Evolutionary conservation across 1,140 invertebrate genomes (phyloP), one percentile per base, ranked within the genome.

Genomic region (Neelides sp.): DNA sequence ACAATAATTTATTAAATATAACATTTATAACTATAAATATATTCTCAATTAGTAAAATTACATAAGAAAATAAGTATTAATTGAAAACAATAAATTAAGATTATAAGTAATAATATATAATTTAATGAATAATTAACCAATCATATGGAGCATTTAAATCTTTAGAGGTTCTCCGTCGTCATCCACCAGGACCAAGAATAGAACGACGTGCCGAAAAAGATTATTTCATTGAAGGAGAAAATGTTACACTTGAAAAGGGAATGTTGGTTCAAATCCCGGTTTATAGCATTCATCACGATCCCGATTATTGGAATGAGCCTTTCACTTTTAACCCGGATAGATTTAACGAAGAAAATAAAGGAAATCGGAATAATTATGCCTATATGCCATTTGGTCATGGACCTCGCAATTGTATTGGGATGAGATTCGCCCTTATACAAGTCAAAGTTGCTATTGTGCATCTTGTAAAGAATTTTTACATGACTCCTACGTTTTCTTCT

Each of bases 281-380:
- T n/a, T 67, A 71, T 52, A 72, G 71, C 1, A 58, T 78, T 3
- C 78, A 80, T 46, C 68, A 68, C 13, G 79, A 87, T 64, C 67
- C 73, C 1, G 62, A 76, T 36, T 74, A 78, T 58, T 90, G 77
- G 57, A 72, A 76, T 13, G 69, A 86, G 34, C 80, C 85, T 0
- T 69, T 78, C 4, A 63, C 63, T 7, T 91, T 80, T 63, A 73
- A 78, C 61, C 87, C 87, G 0, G 79, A 85, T 37, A 69, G 85
- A 55, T 87, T 86, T 66, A 66, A 63, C 1, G 69, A 74, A 4
- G 68, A 67, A 46, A 68, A 69, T 8, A 66, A 67, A 17, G 54
- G 57, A 3, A 62, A 72, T 22, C 64, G 66, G 41, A 45, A 53
- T 8, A 61, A 66, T 1, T 73, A 61, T 42, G 64, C 64, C 0